Evolutionary conservation across 2,113 vertebrate genomes (phyloP), one percentile per base, ranked within the genome.

Genomic region (Ondatra zibethicus): DNA sequence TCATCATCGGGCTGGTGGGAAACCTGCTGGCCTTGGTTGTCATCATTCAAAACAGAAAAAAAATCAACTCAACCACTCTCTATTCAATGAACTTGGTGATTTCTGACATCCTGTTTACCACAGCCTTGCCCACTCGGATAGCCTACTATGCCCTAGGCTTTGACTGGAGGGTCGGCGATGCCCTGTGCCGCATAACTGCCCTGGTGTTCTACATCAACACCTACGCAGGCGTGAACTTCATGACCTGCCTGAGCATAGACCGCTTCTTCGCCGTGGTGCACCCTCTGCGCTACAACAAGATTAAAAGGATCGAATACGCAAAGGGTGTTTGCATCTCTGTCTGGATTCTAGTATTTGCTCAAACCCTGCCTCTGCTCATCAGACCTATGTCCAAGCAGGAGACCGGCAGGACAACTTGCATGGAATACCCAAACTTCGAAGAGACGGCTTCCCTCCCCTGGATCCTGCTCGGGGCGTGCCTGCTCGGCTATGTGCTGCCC

Each of bases 361-460:
- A 99, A 95, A 99, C 99, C 1, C 98, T 99, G 29, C 99, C 99
- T 0, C 97, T 99, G 25, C 98, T 99, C 50, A 95, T 98, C 80
- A 99, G 98, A 50, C 23, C 97, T 0, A 99, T 99, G 99, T 99
- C 98, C 65, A 97, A 98, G 0, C 0, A 29, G 8, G 99, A 99
- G 96, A 13, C 13, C 0, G 97, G 95, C 90, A 98, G 93, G 97
- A 98, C 98, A 95, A 99, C 99, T 0, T 99, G 99, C 95, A 99
- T 99, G 99, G 99, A 99, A 98, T 99, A 99, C 84, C 99, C 99
- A 89, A 99, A 99, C 98, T 99, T 99, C 68, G 99, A 99, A 95
- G 97, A 89, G 63, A 98, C 99, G 7, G 27, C 97, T 14, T 92
- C 99, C 75, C 98, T 99, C 7, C 99, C 99, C 50, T 88, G 97